phyloP scores from a whole-genome alignment of 2,113 vertebrate genomes.

The Spermophilus dauricus region DNA sequence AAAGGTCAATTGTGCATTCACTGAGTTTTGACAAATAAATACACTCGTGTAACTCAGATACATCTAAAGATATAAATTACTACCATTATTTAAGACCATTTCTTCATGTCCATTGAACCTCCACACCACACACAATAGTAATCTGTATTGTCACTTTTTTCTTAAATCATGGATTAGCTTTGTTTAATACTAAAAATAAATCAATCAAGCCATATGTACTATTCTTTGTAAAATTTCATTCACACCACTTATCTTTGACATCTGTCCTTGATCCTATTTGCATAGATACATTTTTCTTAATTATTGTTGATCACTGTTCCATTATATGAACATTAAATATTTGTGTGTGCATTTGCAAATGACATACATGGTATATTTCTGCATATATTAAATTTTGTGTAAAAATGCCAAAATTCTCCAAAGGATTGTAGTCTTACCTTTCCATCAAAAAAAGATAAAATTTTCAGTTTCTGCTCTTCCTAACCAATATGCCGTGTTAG shows the following conservation, averaged over 20 bases:
- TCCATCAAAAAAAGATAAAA: not conserved
- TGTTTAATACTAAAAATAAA: not conserved
- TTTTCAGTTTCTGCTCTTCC: not conserved
- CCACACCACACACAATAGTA: not conserved
- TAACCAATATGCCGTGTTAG: not conserved
- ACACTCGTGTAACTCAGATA: not conserved
- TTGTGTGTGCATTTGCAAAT: not conserved
- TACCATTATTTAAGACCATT: not conserved
- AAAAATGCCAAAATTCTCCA: not conserved
- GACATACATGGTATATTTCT: not conserved
- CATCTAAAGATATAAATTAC: not conserved
- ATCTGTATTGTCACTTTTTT: not conserved
- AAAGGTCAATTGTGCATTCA: not conserved
- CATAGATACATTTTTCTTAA: not conserved
- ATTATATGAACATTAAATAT: not conserved
- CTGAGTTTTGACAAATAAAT: not conserved
- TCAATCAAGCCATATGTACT: not conserved
- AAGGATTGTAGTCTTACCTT: not conserved
- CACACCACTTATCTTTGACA: not conserved
- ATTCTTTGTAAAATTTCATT: not conserved
- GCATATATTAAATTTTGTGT: not conserved
- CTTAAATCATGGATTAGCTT: not conserved
- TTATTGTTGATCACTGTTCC: not conserved
- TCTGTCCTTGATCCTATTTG: not conserved
- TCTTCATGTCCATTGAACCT: not conserved